Evolutionary conservation across 2,113 vertebrate genomes (phyloP), one percentile per base, ranked within the genome.

Genomic region (Cynoglossus semilaevis): DNA sequence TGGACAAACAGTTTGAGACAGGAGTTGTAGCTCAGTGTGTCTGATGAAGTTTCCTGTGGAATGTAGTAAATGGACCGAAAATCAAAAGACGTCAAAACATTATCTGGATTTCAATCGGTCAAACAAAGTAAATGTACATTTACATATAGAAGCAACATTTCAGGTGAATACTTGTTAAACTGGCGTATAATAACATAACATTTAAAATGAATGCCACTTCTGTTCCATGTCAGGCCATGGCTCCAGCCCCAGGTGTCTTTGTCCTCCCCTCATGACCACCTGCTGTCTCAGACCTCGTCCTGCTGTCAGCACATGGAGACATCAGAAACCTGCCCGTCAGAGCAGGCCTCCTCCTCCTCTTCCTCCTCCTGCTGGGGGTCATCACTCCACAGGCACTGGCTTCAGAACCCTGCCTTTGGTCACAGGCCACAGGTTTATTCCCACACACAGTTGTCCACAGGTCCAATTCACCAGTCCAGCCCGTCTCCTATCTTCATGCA

Each of bases 371-470:
- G 51, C 58, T 68, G 70, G 68, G 68, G 63, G n/a, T 51, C 64
- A 40, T 66, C 72, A 4, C 46, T 53, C 47, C 74, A 77, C 38
- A 65, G 40, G 42, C 58, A 60, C 1, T 22, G 37, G 7, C 10
- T 38, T 57, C 64, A 65, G 49, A 16, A 46, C 9, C 46, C 51
- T 46, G 46, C 45, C 49, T 29, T n/a, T 74, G 44, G 57, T 77
- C 60, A 61, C 45, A 0, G 5, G 56, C 76, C 40, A 14, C 82
- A 79, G 76, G 58, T 36, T 1, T 44, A 60, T 55, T 51, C 61
- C 72, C 58, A 44, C 17, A 68, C 67, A 65, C 55, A 60, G 38
- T 8, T 1, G 71, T 45, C 41, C 0, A 46, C 66, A 10, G 41
- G 61, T 15, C 44, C 58, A 35, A 35, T 56, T 54, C n/a, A 36